These are phyloP conservation scores for Tragulus kanchil DNA, from an alignment of 2,113 vertebrate species.

Conservation along the genomic window DNA sequence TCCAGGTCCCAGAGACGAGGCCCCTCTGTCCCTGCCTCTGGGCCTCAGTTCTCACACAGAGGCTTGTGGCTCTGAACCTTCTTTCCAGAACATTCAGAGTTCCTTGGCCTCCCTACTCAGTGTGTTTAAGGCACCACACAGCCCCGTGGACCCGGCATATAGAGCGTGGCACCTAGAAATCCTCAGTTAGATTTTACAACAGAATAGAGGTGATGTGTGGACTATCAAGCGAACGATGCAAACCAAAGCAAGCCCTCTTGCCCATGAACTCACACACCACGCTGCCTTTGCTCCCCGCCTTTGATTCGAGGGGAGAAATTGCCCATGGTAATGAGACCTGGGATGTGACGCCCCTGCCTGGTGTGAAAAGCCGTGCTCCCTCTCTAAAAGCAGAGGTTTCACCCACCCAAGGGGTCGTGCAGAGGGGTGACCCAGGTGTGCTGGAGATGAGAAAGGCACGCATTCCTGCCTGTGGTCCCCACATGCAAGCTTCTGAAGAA, in stretches of 20 bases:
- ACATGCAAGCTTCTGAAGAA: not conserved
- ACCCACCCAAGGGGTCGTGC: accelerated
- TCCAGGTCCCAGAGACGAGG: not conserved
- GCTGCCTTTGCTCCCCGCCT: not conserved
- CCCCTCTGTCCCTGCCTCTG: not conserved
- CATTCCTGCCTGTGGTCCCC: not conserved
- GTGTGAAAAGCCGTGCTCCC: not conserved
- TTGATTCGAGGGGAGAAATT: not conserved
- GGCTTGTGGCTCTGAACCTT: not conserved
- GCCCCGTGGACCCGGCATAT: accelerated
- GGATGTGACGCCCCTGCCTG: not conserved
- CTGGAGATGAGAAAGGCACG: not conserved
- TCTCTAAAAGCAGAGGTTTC: not conserved
- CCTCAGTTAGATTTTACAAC: not conserved
- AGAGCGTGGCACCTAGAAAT: not conserved
- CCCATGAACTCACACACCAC: not conserved
- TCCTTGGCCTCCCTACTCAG: not conserved
- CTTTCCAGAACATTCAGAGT: not conserved
- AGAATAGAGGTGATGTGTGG: accelerated
- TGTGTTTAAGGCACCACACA: not conserved
- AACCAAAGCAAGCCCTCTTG: not conserved
- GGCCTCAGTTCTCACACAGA: not conserved
- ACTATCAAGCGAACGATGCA: accelerated
- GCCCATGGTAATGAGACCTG: not conserved
- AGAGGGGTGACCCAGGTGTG: not conserved